Evolutionary conservation across 37 sponge, comb jelly and placozoan species (phyloP), one percentile per base, ranked within the genome.

Genomic region (Agelas oroides): DNA sequence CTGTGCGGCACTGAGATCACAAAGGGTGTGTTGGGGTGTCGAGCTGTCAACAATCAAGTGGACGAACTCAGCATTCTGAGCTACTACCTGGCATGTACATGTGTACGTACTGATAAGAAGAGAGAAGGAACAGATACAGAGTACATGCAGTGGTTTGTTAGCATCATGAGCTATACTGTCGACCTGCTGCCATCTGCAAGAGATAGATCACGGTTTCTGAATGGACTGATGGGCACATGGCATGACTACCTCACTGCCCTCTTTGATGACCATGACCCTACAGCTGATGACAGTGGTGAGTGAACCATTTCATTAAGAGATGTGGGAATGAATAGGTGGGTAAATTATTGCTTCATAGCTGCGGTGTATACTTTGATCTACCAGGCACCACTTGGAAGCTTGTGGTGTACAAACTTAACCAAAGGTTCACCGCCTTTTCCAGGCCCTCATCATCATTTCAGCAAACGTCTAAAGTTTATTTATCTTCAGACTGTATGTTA

Each of bases 21-120:
- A 15, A 76, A 83, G 27, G 78, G 53, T 25, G 54, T 88, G 46
- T 34, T 88, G 62, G 89, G 83, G 13, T 68, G 72, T 65, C 33
- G 73, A 27, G 83, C 77, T 2, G 20, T 76, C 37, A 77, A 36
- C 58, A 77, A 78, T 19, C 61, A 31, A 15, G 71, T 88, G 46
- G 70, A 77, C 3, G 78, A 88, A 36, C 71, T 77, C 54, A 41
- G 41, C 3, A 64, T 82, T 52, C 25, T 88, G 53, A 18, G 62
- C 19, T 88, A 67, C 83, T 76, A 69, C 84, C 33, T 88, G 56
- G 88, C 82, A 1, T 71, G 78, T n/a, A 28, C 67, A 30, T 66
- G 67, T 24, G 67, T 66, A 1, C 33, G 33, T 24, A 28, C 67
- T 25, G 67, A 66, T 3, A 33, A 66, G 1, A 24, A 66, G 30